phyloP scores from a whole-genome alignment of 2,797 vertebrate genomes.

The Melanitta fusca region DNA sequence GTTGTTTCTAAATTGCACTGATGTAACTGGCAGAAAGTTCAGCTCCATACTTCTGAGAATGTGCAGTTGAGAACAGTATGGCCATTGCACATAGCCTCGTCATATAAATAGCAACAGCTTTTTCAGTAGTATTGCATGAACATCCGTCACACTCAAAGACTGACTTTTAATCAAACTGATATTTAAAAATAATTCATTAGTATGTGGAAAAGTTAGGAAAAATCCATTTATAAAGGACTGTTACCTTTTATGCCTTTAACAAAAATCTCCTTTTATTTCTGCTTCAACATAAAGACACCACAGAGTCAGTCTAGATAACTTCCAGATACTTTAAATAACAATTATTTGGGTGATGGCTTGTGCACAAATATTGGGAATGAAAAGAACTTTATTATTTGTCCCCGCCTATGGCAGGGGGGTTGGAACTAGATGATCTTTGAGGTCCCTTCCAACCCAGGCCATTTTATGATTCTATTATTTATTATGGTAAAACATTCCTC shows the following conservation, averaged over 20 bases:
- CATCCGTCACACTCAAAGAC: accelerated
- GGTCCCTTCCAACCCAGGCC: no score
- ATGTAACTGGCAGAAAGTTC: background rate
- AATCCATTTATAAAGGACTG: accelerated
- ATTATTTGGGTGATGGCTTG: accelerated
- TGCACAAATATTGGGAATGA: background rate
- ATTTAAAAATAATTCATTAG: background rate
- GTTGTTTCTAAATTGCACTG: background rate
- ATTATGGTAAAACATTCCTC: background rate
- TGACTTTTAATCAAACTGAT: background rate
- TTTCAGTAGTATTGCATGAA: background rate
- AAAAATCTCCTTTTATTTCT: background rate
- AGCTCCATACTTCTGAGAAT: background rate
- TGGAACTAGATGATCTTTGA: no score
- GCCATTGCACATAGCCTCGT: background rate
- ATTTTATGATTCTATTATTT: no score
- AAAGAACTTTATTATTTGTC: background rate
- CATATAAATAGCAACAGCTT: accelerated
- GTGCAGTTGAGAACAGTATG: background rate
- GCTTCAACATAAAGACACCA: background rate
- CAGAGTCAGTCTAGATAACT: background rate
- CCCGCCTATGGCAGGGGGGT: no score
- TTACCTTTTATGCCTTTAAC: background rate
- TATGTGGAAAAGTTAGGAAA: background rate
- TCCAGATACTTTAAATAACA: background rate